Conservation (phyloP, 2,797 vertebrate genomes). For the Enteromius mattozi region DNA sequence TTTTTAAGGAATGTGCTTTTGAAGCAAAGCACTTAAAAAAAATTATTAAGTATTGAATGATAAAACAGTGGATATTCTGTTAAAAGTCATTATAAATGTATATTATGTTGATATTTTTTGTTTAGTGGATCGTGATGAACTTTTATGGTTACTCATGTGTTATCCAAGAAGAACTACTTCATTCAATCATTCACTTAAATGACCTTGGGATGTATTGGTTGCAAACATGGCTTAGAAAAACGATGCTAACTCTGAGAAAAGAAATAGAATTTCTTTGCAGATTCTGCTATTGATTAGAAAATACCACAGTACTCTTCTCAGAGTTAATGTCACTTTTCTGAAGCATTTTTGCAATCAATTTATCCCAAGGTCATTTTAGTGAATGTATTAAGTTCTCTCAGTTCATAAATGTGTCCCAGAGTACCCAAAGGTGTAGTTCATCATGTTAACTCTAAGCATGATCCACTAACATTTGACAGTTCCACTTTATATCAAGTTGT, state of each 20-base stretch:
- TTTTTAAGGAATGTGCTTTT: not conserved
- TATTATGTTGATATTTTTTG: not conserved
- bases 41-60: too few relatives aligned
- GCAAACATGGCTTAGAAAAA: slow-evolving; percentile 12
- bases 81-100: not conserved
- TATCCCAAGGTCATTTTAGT: not conserved
- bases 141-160: not conserved
- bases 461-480: not conserved
- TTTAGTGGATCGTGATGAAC: not conserved
- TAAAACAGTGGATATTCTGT: not conserved
- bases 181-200: not conserved
- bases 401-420: not conserved
- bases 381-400: not conserved
- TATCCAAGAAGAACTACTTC: not conserved
- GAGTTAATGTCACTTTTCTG: not conserved
- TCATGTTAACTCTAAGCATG: not conserved
- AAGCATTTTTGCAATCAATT: not conserved
- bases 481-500: not conserved
- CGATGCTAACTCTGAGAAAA: not conserved
- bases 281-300: not conserved
- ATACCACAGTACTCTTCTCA: not conserved
- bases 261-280: not conserved
- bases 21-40: not conserved
- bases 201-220: not conserved
- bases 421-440: not conserved